phyloP scores from a whole-genome alignment of 2,888 invertebrate species.

The Drosophila acutilabella region DNA sequence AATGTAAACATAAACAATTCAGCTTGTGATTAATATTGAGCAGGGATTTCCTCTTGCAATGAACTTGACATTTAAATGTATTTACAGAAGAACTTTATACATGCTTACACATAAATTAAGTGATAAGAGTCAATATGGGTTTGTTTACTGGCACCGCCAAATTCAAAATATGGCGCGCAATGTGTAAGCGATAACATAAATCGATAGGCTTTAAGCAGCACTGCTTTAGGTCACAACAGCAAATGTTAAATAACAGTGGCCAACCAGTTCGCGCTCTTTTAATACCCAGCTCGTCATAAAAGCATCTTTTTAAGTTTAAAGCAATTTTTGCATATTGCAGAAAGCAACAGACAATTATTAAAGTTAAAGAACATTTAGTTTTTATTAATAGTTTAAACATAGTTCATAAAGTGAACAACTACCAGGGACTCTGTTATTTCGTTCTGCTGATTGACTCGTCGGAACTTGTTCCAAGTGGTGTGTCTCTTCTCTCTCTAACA shows the following conservation, averaged over 20 bases:
- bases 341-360: too few species aligned
- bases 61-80: not conserved
- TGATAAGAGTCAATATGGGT: slow-evolving; percentile 6
- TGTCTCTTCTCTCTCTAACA: slow-evolving; percentile 12
- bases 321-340: too few species aligned
- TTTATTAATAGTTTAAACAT: too few species aligned
- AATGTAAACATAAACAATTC: slow-evolving; percentile 5
- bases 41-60: not conserved
- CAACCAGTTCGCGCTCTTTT: not conserved
- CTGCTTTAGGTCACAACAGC: not conserved
- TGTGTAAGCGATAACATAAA: not conserved
- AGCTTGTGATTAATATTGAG: slow-evolving; percentile 1
- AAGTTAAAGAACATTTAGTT: too few species aligned
- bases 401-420: slow-evolving; percentile 16
- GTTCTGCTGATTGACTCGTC: slow-evolving; percentile 11
- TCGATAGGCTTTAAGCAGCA: slow-evolving; percentile 1
- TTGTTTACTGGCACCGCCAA: not conserved
- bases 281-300: not conserved
- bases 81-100: not conserved
- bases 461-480: slow-evolving; percentile 21
- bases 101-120: not conserved
- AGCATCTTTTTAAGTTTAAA: too few species aligned
- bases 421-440: not conserved
- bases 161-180: slow-evolving; percentile 15
- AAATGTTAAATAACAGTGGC: slow-evolving; percentile 25